Base-by-base conservation (phyloP, 1,140 invertebrate species). In the Chlorops oryzae region DNA sequence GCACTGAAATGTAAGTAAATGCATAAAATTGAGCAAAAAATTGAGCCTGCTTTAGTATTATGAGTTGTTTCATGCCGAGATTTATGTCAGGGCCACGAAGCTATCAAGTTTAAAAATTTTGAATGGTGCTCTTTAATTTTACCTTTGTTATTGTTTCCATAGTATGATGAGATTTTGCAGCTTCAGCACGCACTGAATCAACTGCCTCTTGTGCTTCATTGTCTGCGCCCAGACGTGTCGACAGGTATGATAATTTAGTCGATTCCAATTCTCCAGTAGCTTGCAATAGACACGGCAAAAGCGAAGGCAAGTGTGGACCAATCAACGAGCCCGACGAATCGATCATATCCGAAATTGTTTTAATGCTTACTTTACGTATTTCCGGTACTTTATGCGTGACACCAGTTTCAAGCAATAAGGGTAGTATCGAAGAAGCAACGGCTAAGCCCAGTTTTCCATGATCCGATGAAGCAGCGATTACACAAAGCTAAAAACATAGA, bases 71-170 rank as follows among this genome's bases (percentile, higher is more conserved):
- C n/a, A 9, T 10, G 9, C n/a, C n/a, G 32, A 34, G 32, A 34
- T n/a, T n/a, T n/a, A n/a, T n/a, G n/a, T n/a, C n/a, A n/a, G n/a
- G n/a, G n/a, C n/a, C n/a, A n/a, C n/a, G n/a, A n/a, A n/a, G n/a
- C n/a, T n/a, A n/a, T n/a, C n/a, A n/a, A n/a, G n/a, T n/a, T n/a
- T n/a, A n/a, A n/a, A n/a, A n/a, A 40, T 40, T 17, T 40, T 40
- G n/a, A 40, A 41, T 41, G 13, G 20, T 23, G 22, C 20, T n/a
- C n/a, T n/a, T n/a, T 15, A 34, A 12, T 13, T 21, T 58, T 73
- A 87, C 86, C 74, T 86, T 86, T 28, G 87, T 83, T 20, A 95
- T 82, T 2, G 90, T 91, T 63, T 93, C 88, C 55, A 88, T 91
- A 56, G 90, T 90, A 48, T 91, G 87, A 63, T 92, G 88, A 22